A percentile compares a stretch with the other conserved stretches of the same genome.
phyloP scores from a whole-genome alignment of 2,113 vertebrate species.

The Trematocara unimaculatum region DNA sequence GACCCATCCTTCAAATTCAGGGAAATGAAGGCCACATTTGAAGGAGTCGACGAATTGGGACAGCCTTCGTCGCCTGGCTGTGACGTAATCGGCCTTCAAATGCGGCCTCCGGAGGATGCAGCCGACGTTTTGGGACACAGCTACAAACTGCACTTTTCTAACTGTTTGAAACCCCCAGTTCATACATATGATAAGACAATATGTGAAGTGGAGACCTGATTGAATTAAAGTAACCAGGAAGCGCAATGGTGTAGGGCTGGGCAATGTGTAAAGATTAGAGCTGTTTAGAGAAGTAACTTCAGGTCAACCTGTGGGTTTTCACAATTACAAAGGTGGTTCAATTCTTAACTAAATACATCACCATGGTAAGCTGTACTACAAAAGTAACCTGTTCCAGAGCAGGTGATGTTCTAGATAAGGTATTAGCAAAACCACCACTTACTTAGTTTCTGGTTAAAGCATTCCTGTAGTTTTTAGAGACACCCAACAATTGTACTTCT shows the following conservation, averaged over 20 bases:
- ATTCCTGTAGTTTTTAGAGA: not conserved
- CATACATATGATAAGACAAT: not conserved
- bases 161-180: not conserved
- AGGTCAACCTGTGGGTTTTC: not conserved
- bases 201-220: not conserved
- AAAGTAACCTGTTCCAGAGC: not conserved
- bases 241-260: not conserved
- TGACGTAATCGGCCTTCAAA: too few species aligned
- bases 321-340: not conserved
- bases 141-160: fast-evolving
- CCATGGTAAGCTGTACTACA: not conserved
- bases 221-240: not conserved
- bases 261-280: not conserved
- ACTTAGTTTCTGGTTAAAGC: not conserved
- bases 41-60: too few species aligned
- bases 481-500: not conserved
- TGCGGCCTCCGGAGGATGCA: too few species aligned
- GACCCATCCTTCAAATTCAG: too few species aligned
- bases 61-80: too few species aligned
- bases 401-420: not conserved
- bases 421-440: not conserved
- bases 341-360: not conserved
- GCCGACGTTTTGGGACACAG: too few species aligned
- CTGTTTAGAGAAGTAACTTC: not conserved
- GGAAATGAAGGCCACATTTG: too few species aligned